Conservation (phyloP, 2,113 vertebrate genomes). For the Beaufortia kweichowensis region DNA sequence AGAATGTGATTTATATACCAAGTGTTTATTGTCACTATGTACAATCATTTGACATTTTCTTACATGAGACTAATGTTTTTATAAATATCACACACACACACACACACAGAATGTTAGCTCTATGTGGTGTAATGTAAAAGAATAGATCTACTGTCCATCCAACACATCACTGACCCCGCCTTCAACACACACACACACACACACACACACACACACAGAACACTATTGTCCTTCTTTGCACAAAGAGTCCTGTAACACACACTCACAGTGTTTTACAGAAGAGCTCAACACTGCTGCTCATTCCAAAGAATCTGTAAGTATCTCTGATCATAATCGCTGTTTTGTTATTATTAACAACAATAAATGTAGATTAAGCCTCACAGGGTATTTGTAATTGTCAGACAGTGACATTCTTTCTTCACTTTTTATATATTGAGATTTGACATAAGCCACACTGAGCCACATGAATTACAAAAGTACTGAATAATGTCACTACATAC, state of each 20-base stretch:
- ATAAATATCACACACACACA: not conserved
- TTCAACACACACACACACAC: constrained; percentile 6
- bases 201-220: constrained; percentile 32
- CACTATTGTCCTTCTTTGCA: constrained; percentile 49
- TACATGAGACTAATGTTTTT: no score
- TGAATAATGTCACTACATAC: no score
- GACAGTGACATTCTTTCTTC: no score
- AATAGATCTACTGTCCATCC: constrained; percentile 49
- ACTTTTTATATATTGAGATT: no score
- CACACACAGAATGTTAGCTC: constrained; percentile 23
- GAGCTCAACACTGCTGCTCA: constrained; percentile 13
- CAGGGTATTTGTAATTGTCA: not conserved
- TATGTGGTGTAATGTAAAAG: constrained; percentile 40
- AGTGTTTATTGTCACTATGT: no score
- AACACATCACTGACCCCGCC: constrained; percentile 25
- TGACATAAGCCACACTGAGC: no score
- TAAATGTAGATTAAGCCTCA: not conserved
- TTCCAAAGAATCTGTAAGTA: constrained; percentile 30
- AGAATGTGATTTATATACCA: no score
- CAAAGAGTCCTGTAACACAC: constrained; percentile 46
- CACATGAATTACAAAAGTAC: no score
- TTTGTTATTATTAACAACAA: constrained; percentile 19
- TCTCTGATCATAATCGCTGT: constrained; percentile 17
- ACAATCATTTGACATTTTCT: no score
- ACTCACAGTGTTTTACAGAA: constrained; percentile 23